These are phyloP conservation scores for Dicrurus megarhynchus DNA, from an alignment of 2,113 vertebrate species.

Conservation along the genomic window DNA sequence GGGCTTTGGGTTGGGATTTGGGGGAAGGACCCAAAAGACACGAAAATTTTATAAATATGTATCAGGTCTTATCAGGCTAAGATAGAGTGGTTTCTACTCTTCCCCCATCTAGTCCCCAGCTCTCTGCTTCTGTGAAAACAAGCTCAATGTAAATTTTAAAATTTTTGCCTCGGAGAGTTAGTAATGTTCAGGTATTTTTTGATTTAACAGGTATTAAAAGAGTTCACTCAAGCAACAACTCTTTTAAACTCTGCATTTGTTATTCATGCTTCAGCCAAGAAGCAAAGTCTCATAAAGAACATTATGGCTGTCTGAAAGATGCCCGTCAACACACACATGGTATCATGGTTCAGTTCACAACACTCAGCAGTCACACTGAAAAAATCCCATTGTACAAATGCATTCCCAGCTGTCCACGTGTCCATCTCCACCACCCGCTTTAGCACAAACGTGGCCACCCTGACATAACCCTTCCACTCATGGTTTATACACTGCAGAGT, in stretches of 20 bases:
- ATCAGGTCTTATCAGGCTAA: neutral
- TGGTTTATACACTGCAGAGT: neutral
- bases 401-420: neutral
- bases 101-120: accelerated
- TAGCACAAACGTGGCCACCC: accelerated
- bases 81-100: neutral
- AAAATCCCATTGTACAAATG: neutral
- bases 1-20: neutral
- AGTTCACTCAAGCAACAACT: neutral
- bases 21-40: neutral
- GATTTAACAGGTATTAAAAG: neutral
- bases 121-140: neutral
- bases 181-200: neutral
- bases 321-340: accelerated
- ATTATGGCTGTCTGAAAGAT: neutral
- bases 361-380: neutral
- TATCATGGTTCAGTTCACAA: neutral
- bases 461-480: neutral
- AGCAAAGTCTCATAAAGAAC: neutral
- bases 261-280: neutral
- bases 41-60: accelerated
- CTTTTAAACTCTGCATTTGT: neutral
- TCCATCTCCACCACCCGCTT: neutral
- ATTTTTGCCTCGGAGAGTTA: neutral
- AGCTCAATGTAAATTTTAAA: neutral